Conservation (phyloP, 1,140 invertebrate genomes). For the Coboldia fuscipes region DNA sequence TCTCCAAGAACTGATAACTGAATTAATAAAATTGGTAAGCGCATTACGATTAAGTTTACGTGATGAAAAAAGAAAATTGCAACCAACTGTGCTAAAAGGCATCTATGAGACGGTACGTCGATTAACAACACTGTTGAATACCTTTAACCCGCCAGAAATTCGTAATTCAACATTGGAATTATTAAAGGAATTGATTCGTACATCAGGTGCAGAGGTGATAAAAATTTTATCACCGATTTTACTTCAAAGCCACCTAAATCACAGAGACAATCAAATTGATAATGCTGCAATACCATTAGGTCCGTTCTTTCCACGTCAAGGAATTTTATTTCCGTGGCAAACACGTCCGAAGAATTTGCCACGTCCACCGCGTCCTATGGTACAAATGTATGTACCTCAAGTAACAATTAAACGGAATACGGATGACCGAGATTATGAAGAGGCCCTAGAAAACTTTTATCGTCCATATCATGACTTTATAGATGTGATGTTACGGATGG, state of each 20-base stretch:
- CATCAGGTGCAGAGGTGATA: constrained; percentile 61
- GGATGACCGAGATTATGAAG: constrained; percentile 58
- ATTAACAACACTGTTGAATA: constrained; percentile 68
- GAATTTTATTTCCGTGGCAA: constrained; percentile 14
- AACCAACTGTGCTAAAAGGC: constrained; percentile 40
- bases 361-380: constrained; percentile 55
- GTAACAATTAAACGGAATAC: constrained; percentile 35
- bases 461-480: constrained; percentile 63
- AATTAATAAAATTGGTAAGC: constrained; percentile 24
- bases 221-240: constrained; percentile 63
- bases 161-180: constrained; percentile 58
- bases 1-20: constrained; percentile 57
- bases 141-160: constrained; percentile 74
- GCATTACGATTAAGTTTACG: constrained; percentile 13
- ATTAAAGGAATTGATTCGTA: constrained; percentile 62
- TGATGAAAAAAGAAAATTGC: constrained; percentile 8
- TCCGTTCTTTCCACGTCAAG: constrained; percentile 18
- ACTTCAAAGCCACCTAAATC: constrained; percentile 60
- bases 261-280: constrained; percentile 55
- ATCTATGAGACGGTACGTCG: constrained; percentile 66
- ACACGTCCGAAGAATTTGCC: constrained; percentile 17
- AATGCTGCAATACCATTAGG: constrained; percentile 31
- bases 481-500: constrained; percentile 72
- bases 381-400: constrained; percentile 69
- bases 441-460: constrained; percentile 53